Base-by-base conservation (phyloP, 2,113 vertebrate species). In the Alethe castanea region DNA sequence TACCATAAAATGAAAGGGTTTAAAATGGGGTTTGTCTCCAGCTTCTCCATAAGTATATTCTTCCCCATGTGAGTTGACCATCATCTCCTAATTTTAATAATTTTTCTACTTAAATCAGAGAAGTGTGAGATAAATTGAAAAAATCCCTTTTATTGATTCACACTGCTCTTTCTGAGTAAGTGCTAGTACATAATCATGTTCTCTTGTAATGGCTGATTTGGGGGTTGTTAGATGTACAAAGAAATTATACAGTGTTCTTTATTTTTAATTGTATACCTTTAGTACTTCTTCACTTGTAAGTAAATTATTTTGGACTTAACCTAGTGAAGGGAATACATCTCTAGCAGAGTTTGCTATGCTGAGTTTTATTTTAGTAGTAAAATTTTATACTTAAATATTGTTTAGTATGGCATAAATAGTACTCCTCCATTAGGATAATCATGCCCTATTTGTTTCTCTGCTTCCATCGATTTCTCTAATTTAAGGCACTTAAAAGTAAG, bases 1-100 rank as follows among this genome's bases (percentile, higher is more conserved):
- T 36, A 2, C 4, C 0, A 1, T 17, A 11, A 65, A 74, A 28
- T 33, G 3, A 42, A 36, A 79, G 24, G 8, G 1, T 3, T 71
- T 74, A 31, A 74, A 74, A 19, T 7, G 13, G 2, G 1, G 5
- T 42, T 88, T 62, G 2, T 50, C 42, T 50, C 5, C 0, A 54
- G 31, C 9, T 81, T 28, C 14, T 91, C 36, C 71, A 7, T 71
- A 60, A 67, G 48, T 84, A 38, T 44, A 2, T 59, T 78, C 6
- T 89, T 87, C 5, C 2, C 0, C 5, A 2, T 47, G 6, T 16
- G 44, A 22, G 6, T 11, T 64, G 14, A 7, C 6, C 86, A 3
- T 42, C 0, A 40, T 78, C 6, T 48, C 6, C 4, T 67, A 16
- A 10, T 67, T 81, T 71, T 71, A 74, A 40, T 52, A 0, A 8